These are phyloP conservation scores for Oryzias curvinotus DNA, from an alignment of 2,113 vertebrate genomes.

Conservation along the genomic window DNA sequence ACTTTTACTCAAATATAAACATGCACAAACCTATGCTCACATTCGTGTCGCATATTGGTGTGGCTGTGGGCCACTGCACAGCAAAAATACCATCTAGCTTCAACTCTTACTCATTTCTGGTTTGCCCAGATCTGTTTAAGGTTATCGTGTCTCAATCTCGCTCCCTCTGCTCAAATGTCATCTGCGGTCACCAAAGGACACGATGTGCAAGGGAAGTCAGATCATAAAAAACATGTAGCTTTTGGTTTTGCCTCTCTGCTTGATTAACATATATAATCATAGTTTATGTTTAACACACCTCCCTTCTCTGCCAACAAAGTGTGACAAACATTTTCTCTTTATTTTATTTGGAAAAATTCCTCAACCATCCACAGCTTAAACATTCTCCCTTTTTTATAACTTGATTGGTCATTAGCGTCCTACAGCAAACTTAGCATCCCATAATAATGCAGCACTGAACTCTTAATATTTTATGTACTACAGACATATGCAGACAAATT, in stretches of 20 bases:
- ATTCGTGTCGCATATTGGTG: slow-evolving; percentile 36
- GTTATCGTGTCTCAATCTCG: slow-evolving; percentile 17
- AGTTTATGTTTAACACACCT: slow-evolving; percentile 5
- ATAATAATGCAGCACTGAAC: slow-evolving; percentile 8
- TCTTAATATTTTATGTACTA: background rate
- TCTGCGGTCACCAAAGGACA: slow-evolving; percentile 58
- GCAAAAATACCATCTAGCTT: slow-evolving; percentile 27
- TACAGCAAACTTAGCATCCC: slow-evolving; percentile 1
- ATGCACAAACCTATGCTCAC: slow-evolving; percentile 3
- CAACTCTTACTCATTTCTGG: slow-evolving; percentile 25
- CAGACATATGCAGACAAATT: background rate
- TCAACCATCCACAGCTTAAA: background rate
- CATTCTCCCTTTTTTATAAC: background rate
- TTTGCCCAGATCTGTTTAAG: slow-evolving; percentile 28
- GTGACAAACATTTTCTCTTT: slow-evolving; percentile 30
- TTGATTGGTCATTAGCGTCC: slow-evolving; percentile 11
- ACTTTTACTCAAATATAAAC: slow-evolving; percentile 3
- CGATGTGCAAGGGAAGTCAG: slow-evolving; percentile 45
- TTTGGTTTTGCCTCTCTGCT: slow-evolving; percentile 32
- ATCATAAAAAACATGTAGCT: slow-evolving; percentile 59
- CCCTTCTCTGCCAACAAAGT: slow-evolving; percentile 11
- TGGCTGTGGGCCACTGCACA: slow-evolving; percentile 40
- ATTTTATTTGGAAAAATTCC: slow-evolving; percentile 22
- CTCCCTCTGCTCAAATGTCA: slow-evolving; percentile 56
- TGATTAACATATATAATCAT: background rate